phyloP scores from a whole-genome alignment of 2,797 vertebrate genomes.

The Lacerta bilineata region DNA sequence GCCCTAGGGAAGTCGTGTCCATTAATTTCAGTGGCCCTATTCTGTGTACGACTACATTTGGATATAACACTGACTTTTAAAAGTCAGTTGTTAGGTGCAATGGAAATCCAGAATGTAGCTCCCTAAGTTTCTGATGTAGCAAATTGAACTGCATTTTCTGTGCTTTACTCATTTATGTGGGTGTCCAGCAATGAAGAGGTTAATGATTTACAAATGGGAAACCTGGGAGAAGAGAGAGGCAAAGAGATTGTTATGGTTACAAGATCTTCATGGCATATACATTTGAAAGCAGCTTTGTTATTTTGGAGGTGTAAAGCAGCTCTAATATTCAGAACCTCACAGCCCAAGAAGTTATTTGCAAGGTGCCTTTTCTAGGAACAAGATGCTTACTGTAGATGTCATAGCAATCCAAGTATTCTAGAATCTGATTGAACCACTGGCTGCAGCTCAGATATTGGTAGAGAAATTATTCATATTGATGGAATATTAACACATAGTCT shows the following conservation, averaged over 20 bases:
- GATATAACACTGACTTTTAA: slow-evolving; percentile 18
- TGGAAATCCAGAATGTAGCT: not conserved
- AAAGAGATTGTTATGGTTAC: too few species aligned
- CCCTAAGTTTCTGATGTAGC: not conserved
- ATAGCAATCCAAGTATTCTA: not conserved
- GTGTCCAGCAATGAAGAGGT: not conserved
- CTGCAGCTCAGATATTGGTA: not conserved
- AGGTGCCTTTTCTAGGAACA: not conserved
- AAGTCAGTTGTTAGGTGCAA: not conserved
- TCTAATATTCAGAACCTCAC: not conserved
- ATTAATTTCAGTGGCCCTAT: too few species aligned
- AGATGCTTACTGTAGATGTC: not conserved
- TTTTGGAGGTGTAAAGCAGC: not conserved
- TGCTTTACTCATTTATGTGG: not conserved
- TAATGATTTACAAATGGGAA: too few species aligned
- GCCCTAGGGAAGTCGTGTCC: too few species aligned
- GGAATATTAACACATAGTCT: not conserved
- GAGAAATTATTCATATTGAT: not conserved
- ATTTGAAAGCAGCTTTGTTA: too few species aligned
- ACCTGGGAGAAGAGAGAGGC: too few species aligned
- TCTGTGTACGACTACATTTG: too few species aligned
- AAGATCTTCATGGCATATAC: too few species aligned
- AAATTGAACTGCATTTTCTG: not conserved
- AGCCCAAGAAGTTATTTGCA: not conserved
- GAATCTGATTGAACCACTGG: not conserved